Evolutionary conservation across 2,888 invertebrate species (phyloP), one percentile per base, ranked within the genome.

Genomic region (Eilema caniola): DNA sequence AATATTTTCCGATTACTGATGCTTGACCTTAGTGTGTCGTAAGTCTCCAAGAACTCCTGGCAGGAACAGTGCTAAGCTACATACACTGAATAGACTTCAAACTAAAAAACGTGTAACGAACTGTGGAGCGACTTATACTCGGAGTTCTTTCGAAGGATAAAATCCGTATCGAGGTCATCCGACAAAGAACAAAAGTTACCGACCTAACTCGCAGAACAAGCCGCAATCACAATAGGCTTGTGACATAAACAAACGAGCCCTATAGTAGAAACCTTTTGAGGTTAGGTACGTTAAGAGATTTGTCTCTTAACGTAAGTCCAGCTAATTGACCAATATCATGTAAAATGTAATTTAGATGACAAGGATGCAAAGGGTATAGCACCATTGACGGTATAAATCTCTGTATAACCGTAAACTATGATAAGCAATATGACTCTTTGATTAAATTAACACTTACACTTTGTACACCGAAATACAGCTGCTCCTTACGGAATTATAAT

Each of bases 171-270:
- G 53, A 53, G 53, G 53, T 53, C 53, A 53, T 53, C 10, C 53
- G 10, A 53, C 53, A n/a, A 20, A 53, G 53, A 20, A 53, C 53
- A 53, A 53, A 53, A 53, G 53, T 53, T n/a, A n/a, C 53, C 53
- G 53, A 53, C 53, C 53, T 53, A 53, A 20, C 53, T 53, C 53
- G 53, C 53, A n/a, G n/a, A n/a, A 53, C 53, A 53, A 53, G n/a
- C n/a, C 53, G 53, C n/a, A 8, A n/a, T n/a, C 5, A 53, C n/a
- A 53, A 53, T 53, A n/a, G 53, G 53, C 10, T 53, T 2, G 53
- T 53, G 53, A 53, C 53, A n/a, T 53, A 10, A 53, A 53, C 53
- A n/a, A n/a, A 53, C 53, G 47, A n/a, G n/a, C n/a, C n/a, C 47
- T 47, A 47, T 53, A 53, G 53, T 53, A n/a, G 53, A n/a, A 53